Evolutionary conservation across 2,797 vertebrate genomes (phyloP).

Genomic region (Masticophis lateralis): DNA sequence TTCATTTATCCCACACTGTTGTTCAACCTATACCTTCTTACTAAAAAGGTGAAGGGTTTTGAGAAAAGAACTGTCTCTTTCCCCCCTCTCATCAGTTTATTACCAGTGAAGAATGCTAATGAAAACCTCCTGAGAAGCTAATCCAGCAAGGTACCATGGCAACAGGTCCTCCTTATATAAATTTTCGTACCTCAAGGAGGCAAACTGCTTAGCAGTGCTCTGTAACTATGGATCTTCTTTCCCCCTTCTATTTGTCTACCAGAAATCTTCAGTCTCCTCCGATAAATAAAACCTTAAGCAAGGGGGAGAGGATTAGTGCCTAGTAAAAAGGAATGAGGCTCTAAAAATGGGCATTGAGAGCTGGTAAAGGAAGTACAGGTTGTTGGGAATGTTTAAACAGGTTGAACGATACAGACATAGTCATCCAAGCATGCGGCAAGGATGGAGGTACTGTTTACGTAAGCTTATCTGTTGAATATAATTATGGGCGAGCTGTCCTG

Average conservation of each 20-base stretch:
- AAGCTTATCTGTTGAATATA: slow-evolving; percentile 30
- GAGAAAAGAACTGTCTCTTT: slow-evolving; percentile 2
- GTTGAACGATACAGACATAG: slow-evolving; percentile 72
- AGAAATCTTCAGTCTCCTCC: neutral
- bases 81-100: slow-evolving; percentile 25
- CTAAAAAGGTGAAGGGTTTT: slow-evolving; percentile 14
- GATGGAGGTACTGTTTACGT: slow-evolving; percentile 64
- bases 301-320: neutral
- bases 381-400: slow-evolving; percentile 70
- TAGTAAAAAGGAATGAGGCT: rapidly evolving
- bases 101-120: slow-evolving; percentile 40
- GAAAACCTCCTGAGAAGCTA: slow-evolving; percentile 63
- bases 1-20: neutral
- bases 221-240: slow-evolving; percentile 2
- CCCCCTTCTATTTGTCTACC: neutral
- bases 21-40: neutral
- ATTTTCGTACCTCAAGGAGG: slow-evolving; percentile 28
- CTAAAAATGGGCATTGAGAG: slow-evolving; percentile 32
- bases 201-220: neutral
- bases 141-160: slow-evolving; percentile 67
- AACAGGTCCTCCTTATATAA: slow-evolving; percentile 63
- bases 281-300: neutral
- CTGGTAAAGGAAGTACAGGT: slow-evolving; percentile 27
- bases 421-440: slow-evolving; percentile 65
- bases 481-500: slow-evolving; percentile 26